These are phyloP conservation scores for Hypocryptadius cinnamomeus DNA, from an alignment of 2,113 vertebrate species.

Conservation along the genomic window DNA sequence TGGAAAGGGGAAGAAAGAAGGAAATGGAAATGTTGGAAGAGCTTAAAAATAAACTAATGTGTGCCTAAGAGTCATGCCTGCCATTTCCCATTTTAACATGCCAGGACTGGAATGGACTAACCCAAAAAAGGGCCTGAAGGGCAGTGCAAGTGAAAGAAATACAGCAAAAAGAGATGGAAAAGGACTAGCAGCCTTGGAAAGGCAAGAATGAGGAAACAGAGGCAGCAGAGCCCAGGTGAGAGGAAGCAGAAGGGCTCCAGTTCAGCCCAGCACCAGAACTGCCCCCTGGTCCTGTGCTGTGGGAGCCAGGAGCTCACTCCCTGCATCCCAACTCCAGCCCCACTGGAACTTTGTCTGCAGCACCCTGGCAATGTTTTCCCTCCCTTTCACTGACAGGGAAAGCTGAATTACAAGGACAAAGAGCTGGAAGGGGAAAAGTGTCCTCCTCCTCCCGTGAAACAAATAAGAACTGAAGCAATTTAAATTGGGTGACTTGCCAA, in stretches of 20 bases:
- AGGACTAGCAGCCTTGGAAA: neutral
- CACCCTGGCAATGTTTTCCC: neutral
- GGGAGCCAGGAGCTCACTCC: neutral
- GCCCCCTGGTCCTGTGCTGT: neutral
- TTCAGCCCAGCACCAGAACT: neutral
- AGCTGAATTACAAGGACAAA: constrained; percentile 2
- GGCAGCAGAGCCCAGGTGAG: neutral
- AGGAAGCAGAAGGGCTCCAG: neutral
- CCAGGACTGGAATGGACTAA: neutral
- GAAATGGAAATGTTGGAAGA: neutral
- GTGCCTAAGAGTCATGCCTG: neutral
- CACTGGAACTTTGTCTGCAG: neutral
- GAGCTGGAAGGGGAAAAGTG: neutral
- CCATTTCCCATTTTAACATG: neutral
- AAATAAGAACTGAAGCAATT: constrained; percentile 25
- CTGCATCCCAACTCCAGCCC: neutral
- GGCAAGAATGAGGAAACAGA: neutral
- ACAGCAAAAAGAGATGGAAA: neutral
- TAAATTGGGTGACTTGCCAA: neutral
- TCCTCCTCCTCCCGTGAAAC: neutral
- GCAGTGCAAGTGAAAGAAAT: neutral
- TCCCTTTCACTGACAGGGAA: neutral
- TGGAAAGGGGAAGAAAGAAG: neutral
- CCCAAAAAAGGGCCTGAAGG: neutral
- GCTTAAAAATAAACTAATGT: neutral